phyloP scores from a whole-genome alignment of 2,888 invertebrate genomes.

The Lamproptera curius region DNA sequence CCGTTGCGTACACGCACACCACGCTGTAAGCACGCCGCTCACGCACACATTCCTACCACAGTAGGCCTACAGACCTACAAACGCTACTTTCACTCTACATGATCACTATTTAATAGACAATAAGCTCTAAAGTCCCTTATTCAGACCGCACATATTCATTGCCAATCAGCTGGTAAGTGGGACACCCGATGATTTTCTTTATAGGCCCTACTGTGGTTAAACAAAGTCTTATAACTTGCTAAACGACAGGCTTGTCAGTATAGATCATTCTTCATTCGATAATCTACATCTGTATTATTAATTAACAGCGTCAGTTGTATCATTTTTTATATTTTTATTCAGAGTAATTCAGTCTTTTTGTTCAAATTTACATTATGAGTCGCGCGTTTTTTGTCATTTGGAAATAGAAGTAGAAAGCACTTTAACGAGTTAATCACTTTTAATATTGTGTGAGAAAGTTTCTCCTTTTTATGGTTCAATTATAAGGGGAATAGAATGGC shows the following conservation, averaged over 20 bases:
- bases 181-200: conserved; percentile 64
- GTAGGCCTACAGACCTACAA: conserved; percentile 76
- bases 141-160: conserved; percentile 27
- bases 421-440: conserved; percentile 17
- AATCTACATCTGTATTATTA: too few relatives aligned
- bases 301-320: too few relatives aligned
- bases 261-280: too few relatives aligned
- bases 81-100: conserved; percentile 49
- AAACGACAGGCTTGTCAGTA: too few relatives aligned
- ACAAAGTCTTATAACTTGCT: conserved; percentile 42
- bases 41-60: conserved; percentile 45
- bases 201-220: conserved; percentile 56
- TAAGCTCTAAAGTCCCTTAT: conserved; percentile 32
- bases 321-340: too few relatives aligned
- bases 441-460: conserved; percentile 17
- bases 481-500: conserved; percentile 9
- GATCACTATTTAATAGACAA: conserved; percentile 29
- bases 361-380: conserved; percentile 10
- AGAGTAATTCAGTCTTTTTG: conserved; percentile 6
- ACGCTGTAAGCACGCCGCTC: conserved; percentile 33
- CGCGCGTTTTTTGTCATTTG: conserved; percentile 12
- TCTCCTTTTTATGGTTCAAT: conserved; percentile 18
- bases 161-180: conserved; percentile 57
- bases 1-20: conserved; percentile 68
- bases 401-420: conserved; percentile 17